These are phyloP conservation scores for Erythrocercus mccallii DNA, from an alignment of 2,113 vertebrate genomes.

Conservation along the genomic window DNA sequence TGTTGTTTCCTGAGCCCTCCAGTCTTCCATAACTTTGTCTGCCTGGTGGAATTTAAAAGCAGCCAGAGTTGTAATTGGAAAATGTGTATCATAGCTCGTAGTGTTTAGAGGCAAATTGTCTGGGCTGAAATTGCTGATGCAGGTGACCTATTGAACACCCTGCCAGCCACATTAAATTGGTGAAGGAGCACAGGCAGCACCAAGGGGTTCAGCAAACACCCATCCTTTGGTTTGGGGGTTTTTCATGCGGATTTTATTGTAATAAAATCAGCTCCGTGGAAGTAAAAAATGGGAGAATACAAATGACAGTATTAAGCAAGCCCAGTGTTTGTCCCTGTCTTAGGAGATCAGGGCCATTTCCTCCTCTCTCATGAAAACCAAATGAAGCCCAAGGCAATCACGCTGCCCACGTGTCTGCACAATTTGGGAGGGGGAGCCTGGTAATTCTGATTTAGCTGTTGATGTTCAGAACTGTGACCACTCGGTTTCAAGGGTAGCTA, in stretches of 20 bases:
- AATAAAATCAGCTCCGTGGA: neutral
- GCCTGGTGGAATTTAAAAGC: slow-evolving; percentile 13
- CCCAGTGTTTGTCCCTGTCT: neutral
- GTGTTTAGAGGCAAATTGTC: slow-evolving; percentile 22
- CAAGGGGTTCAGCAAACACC: neutral
- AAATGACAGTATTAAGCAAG: neutral
- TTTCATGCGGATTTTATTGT: neutral
- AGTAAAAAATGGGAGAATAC: neutral
- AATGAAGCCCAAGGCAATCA: neutral
- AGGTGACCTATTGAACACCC: slow-evolving; percentile 23
- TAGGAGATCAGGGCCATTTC: neutral
- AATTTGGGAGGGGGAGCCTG: neutral
- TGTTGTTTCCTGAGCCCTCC: neutral
- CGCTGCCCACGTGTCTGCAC: neutral
- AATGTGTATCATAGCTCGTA: neutral
- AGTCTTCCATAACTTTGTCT: neutral
- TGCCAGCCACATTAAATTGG: neutral
- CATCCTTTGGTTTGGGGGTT: neutral
- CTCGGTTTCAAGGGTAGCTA: neutral
- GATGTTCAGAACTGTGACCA: neutral
- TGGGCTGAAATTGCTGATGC: slow-evolving; percentile 40
- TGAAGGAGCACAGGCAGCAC: neutral
- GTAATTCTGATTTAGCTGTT: neutral
- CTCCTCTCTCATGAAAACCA: neutral
- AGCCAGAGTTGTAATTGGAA: slow-evolving; percentile 23